phyloP scores from a whole-genome alignment of 2,888 invertebrate genomes.

The Yponomeuta plumbellus region DNA sequence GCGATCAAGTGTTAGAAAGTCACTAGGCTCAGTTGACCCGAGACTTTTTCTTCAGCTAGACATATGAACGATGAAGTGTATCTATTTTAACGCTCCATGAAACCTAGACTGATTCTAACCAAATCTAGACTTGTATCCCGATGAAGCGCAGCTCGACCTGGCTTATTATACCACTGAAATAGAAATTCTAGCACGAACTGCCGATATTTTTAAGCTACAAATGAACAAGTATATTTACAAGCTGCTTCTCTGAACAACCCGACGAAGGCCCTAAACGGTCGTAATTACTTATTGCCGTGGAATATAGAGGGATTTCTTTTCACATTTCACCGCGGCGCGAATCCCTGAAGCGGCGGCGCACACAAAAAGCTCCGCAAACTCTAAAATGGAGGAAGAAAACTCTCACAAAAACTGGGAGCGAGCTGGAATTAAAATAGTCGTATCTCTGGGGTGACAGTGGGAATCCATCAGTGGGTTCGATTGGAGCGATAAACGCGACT shows the following conservation, averaged over 20 bases:
- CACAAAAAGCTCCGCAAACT: constrained; percentile 32
- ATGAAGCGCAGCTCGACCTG: not conserved
- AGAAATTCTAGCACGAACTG: not conserved
- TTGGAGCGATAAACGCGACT: constrained; percentile 45
- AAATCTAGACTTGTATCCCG: not conserved
- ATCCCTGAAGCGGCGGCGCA: constrained; percentile 11
- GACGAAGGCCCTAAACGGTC: not conserved
- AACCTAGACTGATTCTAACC: not conserved
- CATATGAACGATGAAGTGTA: not conserved
- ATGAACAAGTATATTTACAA: not conserved
- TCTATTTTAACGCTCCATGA: not conserved
- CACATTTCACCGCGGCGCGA: not conserved
- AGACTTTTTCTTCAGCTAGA: not conserved
- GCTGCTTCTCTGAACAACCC: not conserved
- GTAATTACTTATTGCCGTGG: not conserved
- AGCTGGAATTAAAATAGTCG: constrained; percentile 67
- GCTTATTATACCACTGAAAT: not conserved
- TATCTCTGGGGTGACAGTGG: constrained; percentile 56
- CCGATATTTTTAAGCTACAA: not conserved
- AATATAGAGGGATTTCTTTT: not conserved
- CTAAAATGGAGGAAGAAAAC: constrained; percentile 39
- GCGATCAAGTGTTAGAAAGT: constrained; percentile 6
- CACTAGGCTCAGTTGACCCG: not conserved
- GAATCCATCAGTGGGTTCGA: constrained; percentile 62
- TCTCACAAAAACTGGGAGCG: constrained; percentile 53